These are phyloP conservation scores for Lota lota DNA, from an alignment of 2,113 vertebrate species.

Conservation along the genomic window DNA sequence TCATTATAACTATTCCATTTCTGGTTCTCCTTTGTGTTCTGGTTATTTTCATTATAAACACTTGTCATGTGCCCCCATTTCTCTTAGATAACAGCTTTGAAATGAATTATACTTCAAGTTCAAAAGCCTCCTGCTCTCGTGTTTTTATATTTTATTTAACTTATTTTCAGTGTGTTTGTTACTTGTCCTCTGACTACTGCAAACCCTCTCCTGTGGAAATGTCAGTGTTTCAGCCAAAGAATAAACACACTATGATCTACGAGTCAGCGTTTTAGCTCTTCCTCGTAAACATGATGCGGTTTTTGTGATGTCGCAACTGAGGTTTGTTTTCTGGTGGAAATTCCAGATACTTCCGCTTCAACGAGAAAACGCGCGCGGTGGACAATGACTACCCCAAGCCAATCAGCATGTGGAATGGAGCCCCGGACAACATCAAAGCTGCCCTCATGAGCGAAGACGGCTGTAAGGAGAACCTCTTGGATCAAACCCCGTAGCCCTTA, in stretches of 20 bases:
- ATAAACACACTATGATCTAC: background rate
- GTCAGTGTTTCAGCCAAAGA: background rate
- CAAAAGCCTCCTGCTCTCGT: too few species aligned
- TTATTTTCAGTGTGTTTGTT: too few species aligned
- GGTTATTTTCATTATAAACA: too few species aligned
- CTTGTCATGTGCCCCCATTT: too few species aligned
- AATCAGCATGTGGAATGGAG: conserved; percentile 84
- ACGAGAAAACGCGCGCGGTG: conserved; percentile 78
- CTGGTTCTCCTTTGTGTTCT: too few species aligned
- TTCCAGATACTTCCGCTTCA: conserved; percentile 86
- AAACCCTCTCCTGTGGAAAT: background rate
- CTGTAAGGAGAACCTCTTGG: conserved; percentile 66
- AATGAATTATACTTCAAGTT: too few species aligned
- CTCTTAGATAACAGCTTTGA: too few species aligned
- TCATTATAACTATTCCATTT: too few species aligned
- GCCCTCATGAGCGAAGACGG: conserved; percentile 84
- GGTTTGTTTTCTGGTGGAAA: too few species aligned
- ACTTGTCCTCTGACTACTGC: too few species aligned
- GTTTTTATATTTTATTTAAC: too few species aligned
- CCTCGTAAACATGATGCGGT: background rate
- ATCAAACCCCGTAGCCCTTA: background rate
- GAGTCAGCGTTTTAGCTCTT: background rate
- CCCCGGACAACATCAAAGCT: conserved; percentile 81
- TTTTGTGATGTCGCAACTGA: background rate
- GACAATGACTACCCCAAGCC: conserved; percentile 84